These are phyloP conservation scores for Daboia siamensis DNA, from an alignment of 2,113 vertebrate species.

Conservation along the genomic window DNA sequence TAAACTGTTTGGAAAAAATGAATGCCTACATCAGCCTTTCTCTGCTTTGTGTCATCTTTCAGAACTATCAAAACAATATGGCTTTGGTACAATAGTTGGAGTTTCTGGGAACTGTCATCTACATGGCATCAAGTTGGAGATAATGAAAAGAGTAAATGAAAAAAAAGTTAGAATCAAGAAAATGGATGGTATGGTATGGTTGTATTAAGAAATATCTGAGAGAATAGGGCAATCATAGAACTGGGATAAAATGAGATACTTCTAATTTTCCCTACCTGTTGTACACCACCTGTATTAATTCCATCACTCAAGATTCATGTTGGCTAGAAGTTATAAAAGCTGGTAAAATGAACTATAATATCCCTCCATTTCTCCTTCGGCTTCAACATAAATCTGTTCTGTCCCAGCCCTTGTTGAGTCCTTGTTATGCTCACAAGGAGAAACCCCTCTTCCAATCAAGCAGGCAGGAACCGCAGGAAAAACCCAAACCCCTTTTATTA, in stretches of 20 bases:
- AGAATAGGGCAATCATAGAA: background rate
- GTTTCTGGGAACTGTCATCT: background rate
- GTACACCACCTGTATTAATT: background rate
- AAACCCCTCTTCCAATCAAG: too few species aligned
- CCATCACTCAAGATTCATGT: background rate
- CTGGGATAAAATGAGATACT: background rate
- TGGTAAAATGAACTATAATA: background rate
- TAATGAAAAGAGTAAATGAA: background rate
- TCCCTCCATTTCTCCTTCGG: background rate
- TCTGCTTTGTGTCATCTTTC: background rate
- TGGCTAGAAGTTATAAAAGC: background rate
- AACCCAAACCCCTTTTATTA: too few species aligned
- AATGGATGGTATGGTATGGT: background rate
- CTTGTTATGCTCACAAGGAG: too few species aligned
- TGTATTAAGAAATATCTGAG: background rate
- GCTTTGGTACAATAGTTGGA: background rate
- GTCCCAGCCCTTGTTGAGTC: too few species aligned
- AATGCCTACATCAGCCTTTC: background rate
- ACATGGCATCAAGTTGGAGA: background rate
- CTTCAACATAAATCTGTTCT: background rate
- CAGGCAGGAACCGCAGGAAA: too few species aligned
- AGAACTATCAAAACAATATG: background rate
- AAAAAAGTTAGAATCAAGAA: background rate
- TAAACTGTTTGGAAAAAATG: background rate
- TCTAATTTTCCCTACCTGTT: background rate